phyloP scores from a whole-genome alignment of 2,888 invertebrate species.

The Camponotus fellah region DNA sequence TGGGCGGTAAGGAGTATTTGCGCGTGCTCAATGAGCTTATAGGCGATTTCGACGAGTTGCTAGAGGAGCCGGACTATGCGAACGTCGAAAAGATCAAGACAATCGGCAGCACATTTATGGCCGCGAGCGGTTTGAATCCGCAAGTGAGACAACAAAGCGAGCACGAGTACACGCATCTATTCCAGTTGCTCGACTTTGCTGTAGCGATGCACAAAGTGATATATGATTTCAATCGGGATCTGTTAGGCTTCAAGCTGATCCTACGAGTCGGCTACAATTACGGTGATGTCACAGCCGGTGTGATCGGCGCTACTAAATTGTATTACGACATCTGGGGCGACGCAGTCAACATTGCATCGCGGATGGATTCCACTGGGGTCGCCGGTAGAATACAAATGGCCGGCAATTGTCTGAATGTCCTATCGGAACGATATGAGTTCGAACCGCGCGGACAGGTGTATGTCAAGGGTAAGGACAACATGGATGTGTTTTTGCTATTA shows the following conservation, averaged over 20 bases:
- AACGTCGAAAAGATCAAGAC: slow-evolving; percentile 99
- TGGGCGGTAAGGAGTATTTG: slow-evolving; percentile 97
- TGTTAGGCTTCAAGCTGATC: slow-evolving; percentile 96
- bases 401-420: slow-evolving; percentile 90
- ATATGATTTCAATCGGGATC: slow-evolving; percentile 94
- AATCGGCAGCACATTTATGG: slow-evolving; percentile 99
- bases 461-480: slow-evolving; percentile 98
- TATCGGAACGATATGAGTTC: slow-evolving; percentile 93
- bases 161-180: slow-evolving; percentile 92
- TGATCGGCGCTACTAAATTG: slow-evolving; percentile 98
- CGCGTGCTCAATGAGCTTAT: slow-evolving; percentile 98
- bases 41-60: slow-evolving; percentile 97
- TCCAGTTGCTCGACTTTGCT: slow-evolving; percentile 96
- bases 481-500: slow-evolving; percentile 94
- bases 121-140: slow-evolving; percentile 97
- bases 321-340: slow-evolving; percentile 99
- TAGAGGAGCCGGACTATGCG: slow-evolving; percentile 93
- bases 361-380: slow-evolving; percentile 99
- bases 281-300: slow-evolving; percentile 98
- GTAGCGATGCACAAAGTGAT: slow-evolving; percentile 96
- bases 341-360: slow-evolving; percentile 98
- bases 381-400: slow-evolving; percentile 94
- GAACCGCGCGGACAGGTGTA: slow-evolving; percentile 97
- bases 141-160: slow-evolving; percentile 89
- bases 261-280: slow-evolving; percentile 96